Percentiles rank a stretch among this genome's conserved stretches.
phyloP scores from a whole-genome alignment of 2,888 invertebrate species.

The Helobdella robusta region DNA sequence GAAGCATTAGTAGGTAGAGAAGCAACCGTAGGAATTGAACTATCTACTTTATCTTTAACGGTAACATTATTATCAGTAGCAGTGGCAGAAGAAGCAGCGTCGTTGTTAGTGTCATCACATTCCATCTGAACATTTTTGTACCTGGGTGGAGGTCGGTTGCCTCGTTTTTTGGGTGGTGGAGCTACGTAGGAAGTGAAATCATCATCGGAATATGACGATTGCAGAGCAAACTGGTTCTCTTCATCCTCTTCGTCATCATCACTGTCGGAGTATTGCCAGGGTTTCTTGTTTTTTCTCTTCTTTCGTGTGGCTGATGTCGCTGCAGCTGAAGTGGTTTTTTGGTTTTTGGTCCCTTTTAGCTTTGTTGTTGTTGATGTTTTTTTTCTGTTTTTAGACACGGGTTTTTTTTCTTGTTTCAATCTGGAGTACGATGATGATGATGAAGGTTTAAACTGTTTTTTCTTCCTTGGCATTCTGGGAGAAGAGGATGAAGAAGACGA shows the following conservation, averaged over 20 bases:
- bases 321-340: neutral
- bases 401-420: conserved; percentile 5
- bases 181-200: conserved; percentile 17
- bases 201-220: conserved; percentile 16
- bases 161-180: conserved; percentile 8
- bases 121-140: conserved; percentile 5
- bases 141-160: neutral
- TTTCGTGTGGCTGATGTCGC: too few species aligned
- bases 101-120: neutral
- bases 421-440: neutral
- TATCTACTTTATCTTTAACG: neutral
- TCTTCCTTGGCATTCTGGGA: neutral
- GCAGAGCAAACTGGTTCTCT: neutral
- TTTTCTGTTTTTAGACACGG: neutral
- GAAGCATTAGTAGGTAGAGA: neutral
- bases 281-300: conserved; percentile 17
- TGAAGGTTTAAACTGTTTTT: too few species aligned
- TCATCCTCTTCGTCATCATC: conserved; percentile 11
- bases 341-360: neutral
- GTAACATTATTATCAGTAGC: neutral
- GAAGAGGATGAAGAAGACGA: conserved; percentile 18
- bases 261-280: conserved; percentile 18
- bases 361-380: neutral
- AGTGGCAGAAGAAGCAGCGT: neutral
- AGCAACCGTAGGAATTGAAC: neutral